Base-by-base conservation (phyloP, 2,113 vertebrate species). In the Callithrix jacchus region DNA sequence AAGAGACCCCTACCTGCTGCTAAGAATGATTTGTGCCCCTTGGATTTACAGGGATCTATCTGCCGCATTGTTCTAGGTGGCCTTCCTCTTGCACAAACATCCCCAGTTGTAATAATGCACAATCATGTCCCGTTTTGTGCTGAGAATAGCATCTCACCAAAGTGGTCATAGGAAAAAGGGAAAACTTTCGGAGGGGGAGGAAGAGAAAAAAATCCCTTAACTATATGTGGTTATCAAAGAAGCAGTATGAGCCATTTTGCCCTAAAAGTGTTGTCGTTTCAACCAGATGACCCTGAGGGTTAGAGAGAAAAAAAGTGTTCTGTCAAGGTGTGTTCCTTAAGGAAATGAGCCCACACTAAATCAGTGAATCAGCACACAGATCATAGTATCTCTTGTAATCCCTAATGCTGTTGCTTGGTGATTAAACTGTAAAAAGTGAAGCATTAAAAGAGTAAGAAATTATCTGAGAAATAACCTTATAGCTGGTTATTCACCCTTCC, bases 61-160 rank as follows among this genome's bases (percentile, higher is more conserved):
- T 32, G 47, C 12, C 49, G 61, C 3, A 1, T 25, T 18, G 0
- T 27, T 52, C 64, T 45, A 4, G 8, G 0, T 49, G 79, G 17
- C 66, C 20, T 80, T 40, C 61, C 35, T 45, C 18, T 89, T 23
- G 5, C 20, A 12, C 54, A 58, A 91, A 58, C 14, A 80, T 37
- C 42, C n/a, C 45, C 32, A 18, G 8, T 23, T 54, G 32, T 18
- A 58, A 32, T 66, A 23, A 37, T 1, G 3, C 47, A 23, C 82
- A 81, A 14, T 23, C 61, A 32, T 64, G 16, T 8, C 49, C 45
- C 45, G 58, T 58, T 76, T 37, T 11, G 0, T 40, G 45, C 71
- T 86, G 47, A 86, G 93, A 94, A 77, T 73, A 32, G 40, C 27
- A 9, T 85, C 71, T 81, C 64, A 73, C 35, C 42, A n/a, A 40